Evolutionary conservation across 2,797 vertebrate genomes (phyloP), one percentile per base, ranked within the genome.

Genomic region (Menidia menidia): DNA sequence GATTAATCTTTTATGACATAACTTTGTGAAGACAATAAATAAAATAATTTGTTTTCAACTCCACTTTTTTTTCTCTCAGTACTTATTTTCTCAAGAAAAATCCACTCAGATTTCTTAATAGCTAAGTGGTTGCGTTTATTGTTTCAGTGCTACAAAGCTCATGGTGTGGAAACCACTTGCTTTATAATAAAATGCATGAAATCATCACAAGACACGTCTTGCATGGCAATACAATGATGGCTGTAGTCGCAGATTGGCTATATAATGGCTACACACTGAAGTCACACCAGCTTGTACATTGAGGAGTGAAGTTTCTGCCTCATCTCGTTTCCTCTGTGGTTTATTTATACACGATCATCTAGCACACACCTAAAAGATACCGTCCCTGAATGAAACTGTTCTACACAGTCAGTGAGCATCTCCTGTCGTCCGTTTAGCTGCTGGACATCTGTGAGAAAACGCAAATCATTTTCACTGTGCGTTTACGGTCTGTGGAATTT

Each of bases 401-500:
- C 68, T 63, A 31, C 66, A 71, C 55, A 80, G 81, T 79, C 72
- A 71, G 12, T 57, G 30, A 64, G 53, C 64, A 64, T 43, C 32
- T 71, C 45, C 57, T 48, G 31, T 64, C 79, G 70, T 74, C 57
- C 30, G 1, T 50, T 73, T 0, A 52, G 9, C 42, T 25, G 55
- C 42, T 77, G 39, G 47, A 73, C 60, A 25, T 62, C 25, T 42
- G 56, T 31, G 13, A 47, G 11, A 11, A 39, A 32, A 70, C 31
- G 39, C 4, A 59, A 18, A 68, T 35, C n/a, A 15, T 33, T 12
- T 25, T 57, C 16, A 11, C 3, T 55, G 4, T 25, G 42, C 15
- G 44, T 19, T 91, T 89, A 97, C 50, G 87, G 92, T 89, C 94
- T 93, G 88, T 96, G 95, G 78, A 96, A 98, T 91, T 96, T 98